Base-by-base conservation (phyloP, 2,113 vertebrate species). In the Notechis scutatus region DNA sequence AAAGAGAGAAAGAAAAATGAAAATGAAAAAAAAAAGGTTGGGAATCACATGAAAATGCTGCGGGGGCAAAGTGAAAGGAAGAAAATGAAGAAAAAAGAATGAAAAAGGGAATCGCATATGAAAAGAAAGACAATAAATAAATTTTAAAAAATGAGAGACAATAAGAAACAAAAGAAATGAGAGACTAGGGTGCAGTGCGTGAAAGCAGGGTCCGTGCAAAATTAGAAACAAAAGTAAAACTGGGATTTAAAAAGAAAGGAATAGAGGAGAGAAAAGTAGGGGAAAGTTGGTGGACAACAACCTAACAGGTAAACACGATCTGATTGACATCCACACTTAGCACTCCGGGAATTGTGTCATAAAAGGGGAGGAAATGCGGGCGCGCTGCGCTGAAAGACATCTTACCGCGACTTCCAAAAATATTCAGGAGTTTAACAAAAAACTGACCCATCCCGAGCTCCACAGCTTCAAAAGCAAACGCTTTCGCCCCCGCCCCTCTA, bases 351-450 rank as follows among this genome's bases (percentile, higher is more conserved):
- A 81, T 81, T 81, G n/a, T 81, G 74, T 42, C 34, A 21, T 42
- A 42, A 81, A 34, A 21, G 9, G 34, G 34, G 34, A 81, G 74
- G 74, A 42, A 81, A 42, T 42, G n/a, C 74, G 34, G 74, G 18
- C 74, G 18, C 34, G 74, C 34, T 34, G 1, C 1, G 39, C 12
- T 26, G 1, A 4, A 11, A 50, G 45, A 29, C 18, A 29, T 14
- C 52, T 69, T 90, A 93, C 92, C 92, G 42, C 92, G 92, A 81
- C 74, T 93, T 86, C 92, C 92, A n/a, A 93, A 93, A 52, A 93
- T 11, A 74, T 81, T 61, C 92, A 93, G 55, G 29, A 93, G 92
- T 45, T 86, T 93, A 1, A 74, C 88, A 2, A 93, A 90, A 0
- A 93, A 45, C 88, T 93, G 88, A 88, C 92, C 92, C 88, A 93